Base-by-base conservation (phyloP, 2,113 vertebrate species). In the Phyllostomus discolor region DNA sequence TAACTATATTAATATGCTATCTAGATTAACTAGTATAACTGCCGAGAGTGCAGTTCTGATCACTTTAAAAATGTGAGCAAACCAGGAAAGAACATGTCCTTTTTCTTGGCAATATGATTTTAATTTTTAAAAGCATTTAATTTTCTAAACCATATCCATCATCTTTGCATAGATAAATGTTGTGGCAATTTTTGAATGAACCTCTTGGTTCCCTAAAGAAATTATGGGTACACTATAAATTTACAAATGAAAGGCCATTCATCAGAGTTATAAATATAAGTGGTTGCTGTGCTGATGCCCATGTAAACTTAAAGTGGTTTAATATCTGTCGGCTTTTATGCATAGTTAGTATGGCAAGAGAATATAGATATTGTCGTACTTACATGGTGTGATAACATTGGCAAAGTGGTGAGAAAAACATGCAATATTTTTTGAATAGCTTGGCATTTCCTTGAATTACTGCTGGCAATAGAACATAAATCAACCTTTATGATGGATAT, bases 101-200 rank as follows among this genome's bases (percentile, higher is more conserved):
- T 91, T 87, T 28, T 64, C 81, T 97, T 97, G 75, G 79, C 64
- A 72, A 86, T 95, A 72, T 93, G 38, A 66, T 95, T 95, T 91
- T 90, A 94, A 95, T 95, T 97, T 82, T 96, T 97, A 64, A 97
- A 96, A 95, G 73, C 59, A 95, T 78, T 84, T 83, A 38, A 76
- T 69, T 96, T 96, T 46, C 57, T 69, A 85, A 83, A 26, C 52
- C 10, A 5, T 88, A 64, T 94, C 91, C 43, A 93, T 97, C 54
- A 83, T 81, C 88, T 91, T 94, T 92, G 85, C 92, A 62, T 76
- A 83, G 92, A 95, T 57, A 95, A 72, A 95, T 97, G 94, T 35
- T 95, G 75, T 95, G 92, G 96, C 92, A 96, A 95, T 95, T 90
- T 97, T 97, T 97, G 93, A 97, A 96, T 97, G 97, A 96, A 95